Conservation (phyloP, 2,888 invertebrate species). For the Drosophila mayaguana region DNA sequence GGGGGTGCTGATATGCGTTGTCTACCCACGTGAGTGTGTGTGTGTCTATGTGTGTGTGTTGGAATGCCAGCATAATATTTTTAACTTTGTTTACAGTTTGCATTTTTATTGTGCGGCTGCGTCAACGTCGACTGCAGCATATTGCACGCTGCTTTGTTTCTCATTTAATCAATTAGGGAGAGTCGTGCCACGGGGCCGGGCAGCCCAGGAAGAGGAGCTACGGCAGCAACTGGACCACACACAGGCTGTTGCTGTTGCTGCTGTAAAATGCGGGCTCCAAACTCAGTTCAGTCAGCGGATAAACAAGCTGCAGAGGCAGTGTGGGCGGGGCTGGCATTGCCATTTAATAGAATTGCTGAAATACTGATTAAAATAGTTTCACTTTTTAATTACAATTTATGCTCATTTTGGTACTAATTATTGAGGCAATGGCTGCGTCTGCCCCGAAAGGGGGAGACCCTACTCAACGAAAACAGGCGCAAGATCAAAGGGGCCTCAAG, state of each 20-base stretch:
- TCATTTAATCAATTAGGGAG: constrained; percentile 73
- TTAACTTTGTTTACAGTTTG: constrained; percentile 80
- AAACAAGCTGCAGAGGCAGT: background rate
- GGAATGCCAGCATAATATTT: constrained; percentile 68
- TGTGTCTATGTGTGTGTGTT: constrained; percentile 33
- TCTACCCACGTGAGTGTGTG: constrained; percentile 22
- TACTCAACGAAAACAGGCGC: constrained; percentile 33
- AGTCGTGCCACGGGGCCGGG: constrained; percentile 33
- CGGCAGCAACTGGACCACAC: constrained; percentile 61
- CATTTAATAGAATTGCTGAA: constrained; percentile 77
- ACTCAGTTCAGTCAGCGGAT: constrained; percentile 1
- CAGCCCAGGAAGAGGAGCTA: background rate
- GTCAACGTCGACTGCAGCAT: constrained; percentile 49
- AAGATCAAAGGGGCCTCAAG: constrained; percentile 68
- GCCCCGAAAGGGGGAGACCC: constrained; percentile 15
- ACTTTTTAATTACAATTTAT: constrained; percentile 80
- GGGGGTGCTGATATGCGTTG: constrained; percentile 22
- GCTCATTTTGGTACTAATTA: constrained; percentile 68
- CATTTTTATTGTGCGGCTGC: constrained; percentile 80
- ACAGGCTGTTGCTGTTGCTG: constrained; percentile 18
- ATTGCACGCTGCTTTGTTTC: constrained; percentile 61
- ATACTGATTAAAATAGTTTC: constrained; percentile 78
- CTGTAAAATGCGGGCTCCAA: constrained; percentile 62
- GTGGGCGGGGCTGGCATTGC: background rate
- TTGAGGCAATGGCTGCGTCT: constrained; percentile 39